These are phyloP conservation scores for Ashinkailepas kermadecensis DNA, from an alignment of 2,888 invertebrate species.

Conservation along the genomic window DNA sequence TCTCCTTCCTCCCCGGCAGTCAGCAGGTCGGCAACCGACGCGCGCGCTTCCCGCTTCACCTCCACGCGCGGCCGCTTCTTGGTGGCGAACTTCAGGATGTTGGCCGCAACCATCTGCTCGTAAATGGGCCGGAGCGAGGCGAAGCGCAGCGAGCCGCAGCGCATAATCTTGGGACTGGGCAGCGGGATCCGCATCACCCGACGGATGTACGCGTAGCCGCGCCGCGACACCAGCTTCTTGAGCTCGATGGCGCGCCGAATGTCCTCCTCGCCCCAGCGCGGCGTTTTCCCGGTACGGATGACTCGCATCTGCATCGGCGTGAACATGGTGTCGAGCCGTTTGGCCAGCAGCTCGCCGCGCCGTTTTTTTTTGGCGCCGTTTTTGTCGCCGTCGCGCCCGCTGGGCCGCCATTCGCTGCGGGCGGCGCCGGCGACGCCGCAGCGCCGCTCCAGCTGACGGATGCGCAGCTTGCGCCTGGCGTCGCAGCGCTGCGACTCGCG, in stretches of 20 bases:
- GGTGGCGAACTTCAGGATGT: neutral
- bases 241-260: conserved; percentile 16
- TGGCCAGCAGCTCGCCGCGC: neutral
- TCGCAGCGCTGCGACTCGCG: neutral
- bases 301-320: conserved; percentile 15
- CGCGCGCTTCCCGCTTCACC: neutral
- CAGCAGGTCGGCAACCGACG: neutral
- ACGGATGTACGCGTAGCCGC: conserved; percentile 14
- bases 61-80: neutral
- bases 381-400: neutral
- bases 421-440: too few species aligned
- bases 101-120: conserved; percentile 7
- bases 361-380: neutral
- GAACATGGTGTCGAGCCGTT: neutral
- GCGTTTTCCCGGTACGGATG: neutral
- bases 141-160: neutral
- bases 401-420: neutral
- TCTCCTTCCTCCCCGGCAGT: neutral
- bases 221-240: conserved; percentile 5
- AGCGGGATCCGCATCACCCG: neutral
- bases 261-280: conserved; percentile 6
- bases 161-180: neutral
- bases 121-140: neutral
- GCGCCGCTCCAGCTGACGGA: neutral
- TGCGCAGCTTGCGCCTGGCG: neutral